A percentile compares a stretch with the other conserved stretches of the same genome.
These are phyloP conservation scores for Tineola bisselliella DNA, from an alignment of 2,888 invertebrate genomes.

Conservation along the genomic window DNA sequence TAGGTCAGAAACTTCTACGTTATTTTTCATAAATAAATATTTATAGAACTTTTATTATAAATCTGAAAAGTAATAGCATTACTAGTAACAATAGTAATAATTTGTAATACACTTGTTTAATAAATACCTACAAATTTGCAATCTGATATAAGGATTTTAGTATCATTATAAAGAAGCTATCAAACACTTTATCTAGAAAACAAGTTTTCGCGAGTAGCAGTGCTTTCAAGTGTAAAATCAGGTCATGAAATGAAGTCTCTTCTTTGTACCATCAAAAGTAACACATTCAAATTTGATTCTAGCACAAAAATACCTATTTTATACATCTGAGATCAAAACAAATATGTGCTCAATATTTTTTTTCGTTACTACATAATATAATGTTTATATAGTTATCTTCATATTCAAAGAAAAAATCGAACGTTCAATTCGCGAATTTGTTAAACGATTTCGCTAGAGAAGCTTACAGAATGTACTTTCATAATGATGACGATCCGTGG, in stretches of 20 bases:
- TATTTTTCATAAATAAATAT: not conserved
- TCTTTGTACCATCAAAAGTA: constrained; percentile 4
- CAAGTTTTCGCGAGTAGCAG: not conserved
- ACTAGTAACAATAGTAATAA: too few species aligned
- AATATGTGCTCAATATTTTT: too few species aligned
- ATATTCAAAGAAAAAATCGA: not conserved
- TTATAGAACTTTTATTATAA: too few species aligned
- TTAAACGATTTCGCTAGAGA: constrained; percentile 14
- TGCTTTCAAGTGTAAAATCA: not conserved
- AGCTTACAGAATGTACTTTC: not conserved
- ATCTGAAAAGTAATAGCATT: too few species aligned
- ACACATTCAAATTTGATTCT: not conserved
- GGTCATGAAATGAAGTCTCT: constrained; percentile 2
- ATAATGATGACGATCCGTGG: constrained; percentile 14
- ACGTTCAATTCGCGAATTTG: constrained; percentile 14
- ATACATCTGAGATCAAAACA: too few species aligned
- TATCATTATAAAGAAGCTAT: not conserved
- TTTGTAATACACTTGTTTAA: too few species aligned
- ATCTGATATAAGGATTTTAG: not conserved
- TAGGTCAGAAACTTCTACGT: not conserved
- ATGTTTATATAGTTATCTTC: too few species aligned
- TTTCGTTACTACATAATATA: too few species aligned
- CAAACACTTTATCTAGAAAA: not conserved
- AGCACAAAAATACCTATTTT: not conserved
- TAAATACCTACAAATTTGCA: too few species aligned